A percentile compares a stretch with the other conserved stretches of the same genome.
Evolutionary conservation across 2,113 vertebrate species (phyloP).

Genomic region (Picathartes gymnocephalus): DNA sequence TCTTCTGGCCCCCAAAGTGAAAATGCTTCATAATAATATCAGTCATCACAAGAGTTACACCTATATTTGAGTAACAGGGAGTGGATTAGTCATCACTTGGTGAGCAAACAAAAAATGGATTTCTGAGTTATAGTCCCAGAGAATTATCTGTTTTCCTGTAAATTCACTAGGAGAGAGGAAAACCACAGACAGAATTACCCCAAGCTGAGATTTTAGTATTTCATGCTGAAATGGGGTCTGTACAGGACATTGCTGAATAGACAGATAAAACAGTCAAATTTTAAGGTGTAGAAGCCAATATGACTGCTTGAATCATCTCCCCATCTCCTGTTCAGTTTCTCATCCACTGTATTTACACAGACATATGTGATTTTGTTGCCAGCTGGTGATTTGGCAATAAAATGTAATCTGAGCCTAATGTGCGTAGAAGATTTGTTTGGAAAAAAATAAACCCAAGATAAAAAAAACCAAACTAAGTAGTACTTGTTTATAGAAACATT

Average conservation of each 20-base stretch:
- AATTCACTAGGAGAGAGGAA: slow-evolving; percentile 34
- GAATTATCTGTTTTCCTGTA: slow-evolving; percentile 66
- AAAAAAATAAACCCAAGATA: slow-evolving; percentile 58
- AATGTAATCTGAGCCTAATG: slow-evolving; percentile 59
- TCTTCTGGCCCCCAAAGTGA: slow-evolving; percentile 4
- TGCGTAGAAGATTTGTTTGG: slow-evolving; percentile 39
- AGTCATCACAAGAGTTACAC: slow-evolving; percentile 59
- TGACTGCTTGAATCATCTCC: slow-evolving; percentile 10
- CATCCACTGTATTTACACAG: slow-evolving; percentile 59
- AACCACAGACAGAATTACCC: slow-evolving; percentile 49
- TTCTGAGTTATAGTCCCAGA: slow-evolving; percentile 16
- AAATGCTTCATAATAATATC: slow-evolving; percentile 9
- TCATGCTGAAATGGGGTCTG: slow-evolving; percentile 17
- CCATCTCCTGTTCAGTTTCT: slow-evolving; percentile 43
- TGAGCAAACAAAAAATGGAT: slow-evolving; percentile 47
- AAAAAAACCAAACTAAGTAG: slow-evolving; percentile 65
- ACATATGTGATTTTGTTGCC: slow-evolving; percentile 56
- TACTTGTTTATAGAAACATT: slow-evolving; percentile 71
- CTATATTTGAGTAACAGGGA: slow-evolving; percentile 55
- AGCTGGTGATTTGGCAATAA: slow-evolving; percentile 60
- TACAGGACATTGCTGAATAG: slow-evolving; percentile 56
- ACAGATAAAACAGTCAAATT: slow-evolving; percentile 32
- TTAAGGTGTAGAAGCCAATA: slow-evolving; percentile 45
- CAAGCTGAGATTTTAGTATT: not conserved
- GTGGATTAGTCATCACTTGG: slow-evolving; percentile 27